Evolutionary conservation across 2,113 vertebrate genomes (phyloP), one percentile per base, ranked within the genome.

Genomic region (Dermatemys mawii): DNA sequence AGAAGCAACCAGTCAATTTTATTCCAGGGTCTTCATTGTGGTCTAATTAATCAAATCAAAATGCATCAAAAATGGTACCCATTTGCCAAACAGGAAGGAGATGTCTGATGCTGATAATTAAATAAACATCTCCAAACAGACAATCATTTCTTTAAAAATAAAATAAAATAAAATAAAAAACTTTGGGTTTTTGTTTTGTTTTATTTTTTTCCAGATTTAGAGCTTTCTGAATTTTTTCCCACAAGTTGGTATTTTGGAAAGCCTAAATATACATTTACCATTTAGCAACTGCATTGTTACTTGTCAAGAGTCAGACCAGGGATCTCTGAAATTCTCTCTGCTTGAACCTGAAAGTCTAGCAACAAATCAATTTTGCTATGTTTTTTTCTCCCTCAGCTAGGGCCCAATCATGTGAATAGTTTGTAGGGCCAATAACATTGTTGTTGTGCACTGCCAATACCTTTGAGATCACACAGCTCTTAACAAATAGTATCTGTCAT

Each of bases 31-130:
- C 97, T 97, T 96, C 96, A 97, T 91, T 98, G 97, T 88, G 95
- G 96, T 98, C 93, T 97, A 98, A 97, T 97, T 97, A 97, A 98
- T 98, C 97, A 97, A 97, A 96, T 95, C 86, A 96, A 97, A 98
- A 96, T 44, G 87, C 82, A 95, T 93, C 60, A 88, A 91, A 97
- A 95, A 92, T 46, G 21, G 96, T 95, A 97, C 94, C 83, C 91
- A 97, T 93, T 97, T 98, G 91, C 95, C 96, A 97, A 97, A 94
- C 93, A 88, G 94, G 95, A 97, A 97, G 96, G 91, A 92, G 46
- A 96, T 87, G 97, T 97, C 97, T 98, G 94, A 97, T 93, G 95
- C 89, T 97, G 90, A 95, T 95, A 96, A 97, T 93, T 96, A 93
- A 97, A 96, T 86, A 97, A 98, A 96, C 89, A 97, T 91, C 92